phyloP scores from a whole-genome alignment of 1,140 invertebrate species.

The Parapsyche elsis region DNA sequence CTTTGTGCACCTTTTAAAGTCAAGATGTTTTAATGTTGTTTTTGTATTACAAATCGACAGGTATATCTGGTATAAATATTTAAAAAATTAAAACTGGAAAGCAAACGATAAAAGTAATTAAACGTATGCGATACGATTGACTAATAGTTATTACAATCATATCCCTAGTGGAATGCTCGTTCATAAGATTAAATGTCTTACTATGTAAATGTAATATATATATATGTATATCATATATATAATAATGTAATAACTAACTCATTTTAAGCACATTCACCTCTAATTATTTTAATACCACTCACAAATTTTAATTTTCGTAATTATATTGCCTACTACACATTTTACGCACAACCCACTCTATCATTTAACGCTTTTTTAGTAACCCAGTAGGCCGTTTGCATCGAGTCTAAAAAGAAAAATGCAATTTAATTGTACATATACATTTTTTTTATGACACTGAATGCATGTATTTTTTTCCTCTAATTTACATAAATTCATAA shows the following conservation, averaged over 20 bases:
- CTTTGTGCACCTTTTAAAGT: no score
- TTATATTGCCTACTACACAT: constrained; percentile 56
- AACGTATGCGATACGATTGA: constrained; percentile 13
- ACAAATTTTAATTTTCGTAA: constrained; percentile 49
- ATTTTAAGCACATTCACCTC: constrained; percentile 57
- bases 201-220: constrained; percentile 35
- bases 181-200: constrained; percentile 57
- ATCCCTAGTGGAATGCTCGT: constrained; percentile 56
- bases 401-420: constrained; percentile 51
- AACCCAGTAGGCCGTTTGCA: constrained; percentile 52
- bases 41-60: no score
- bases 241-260: constrained; percentile 48
- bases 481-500: constrained; percentile 31
- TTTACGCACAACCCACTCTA: constrained; percentile 55
- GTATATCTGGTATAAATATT: no score
- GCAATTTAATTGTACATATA: constrained; percentile 40
- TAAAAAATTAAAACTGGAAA: not conserved
- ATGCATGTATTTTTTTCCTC: constrained; percentile 39
- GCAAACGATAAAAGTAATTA: not conserved
- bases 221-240: not conserved
- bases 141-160: constrained; percentile 46
- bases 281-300: constrained; percentile 52
- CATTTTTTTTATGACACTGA: constrained; percentile 46
- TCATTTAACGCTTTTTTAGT: constrained; percentile 37
- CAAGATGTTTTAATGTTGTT: no score